A percentile compares a stretch with the other conserved stretches of the same genome.
Conservation (phyloP, 2,113 vertebrate genomes). For the Zingel zingel region DNA sequence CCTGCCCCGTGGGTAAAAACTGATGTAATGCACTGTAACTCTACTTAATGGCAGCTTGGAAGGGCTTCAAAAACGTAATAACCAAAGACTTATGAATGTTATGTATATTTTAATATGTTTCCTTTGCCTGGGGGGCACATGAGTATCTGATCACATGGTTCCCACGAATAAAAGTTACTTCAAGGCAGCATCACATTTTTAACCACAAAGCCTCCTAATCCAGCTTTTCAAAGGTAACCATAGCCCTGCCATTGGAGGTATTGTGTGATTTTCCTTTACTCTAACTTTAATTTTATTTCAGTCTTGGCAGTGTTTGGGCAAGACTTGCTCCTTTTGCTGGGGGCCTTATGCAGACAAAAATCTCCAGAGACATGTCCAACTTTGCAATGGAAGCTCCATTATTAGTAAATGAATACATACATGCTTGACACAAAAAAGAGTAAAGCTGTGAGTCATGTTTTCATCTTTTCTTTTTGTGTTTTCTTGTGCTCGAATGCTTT, state of each 20-base stretch:
- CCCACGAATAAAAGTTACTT: not conserved
- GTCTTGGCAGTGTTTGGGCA: not conserved
- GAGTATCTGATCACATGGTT: not conserved
- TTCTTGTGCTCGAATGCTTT: not conserved
- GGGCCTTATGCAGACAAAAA: not conserved
- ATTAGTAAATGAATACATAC: not conserved
- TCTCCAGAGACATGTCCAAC: conserved; percentile 2
- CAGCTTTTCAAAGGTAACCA: not conserved
- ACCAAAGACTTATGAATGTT: not conserved
- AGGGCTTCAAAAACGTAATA: not conserved
- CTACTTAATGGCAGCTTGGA: too few species aligned
- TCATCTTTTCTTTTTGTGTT: not conserved
- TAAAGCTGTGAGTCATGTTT: conserved; percentile 1
- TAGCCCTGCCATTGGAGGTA: not conserved
- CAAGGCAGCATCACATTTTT: not conserved
- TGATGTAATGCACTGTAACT: not conserved
- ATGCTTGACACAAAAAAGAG: not conserved
- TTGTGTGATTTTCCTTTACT: not conserved
- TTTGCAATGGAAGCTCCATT: conserved; percentile 32
- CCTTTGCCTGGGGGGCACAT: not conserved
- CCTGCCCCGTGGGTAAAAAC: conserved; percentile 7
- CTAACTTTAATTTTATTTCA: not conserved
- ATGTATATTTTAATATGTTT: not conserved
- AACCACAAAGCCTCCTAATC: not conserved
- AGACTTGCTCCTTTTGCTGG: not conserved